These are phyloP conservation scores for Urechis unicinctus DNA, from an alignment of 2,888 invertebrate genomes.

Conservation along the genomic window DNA sequence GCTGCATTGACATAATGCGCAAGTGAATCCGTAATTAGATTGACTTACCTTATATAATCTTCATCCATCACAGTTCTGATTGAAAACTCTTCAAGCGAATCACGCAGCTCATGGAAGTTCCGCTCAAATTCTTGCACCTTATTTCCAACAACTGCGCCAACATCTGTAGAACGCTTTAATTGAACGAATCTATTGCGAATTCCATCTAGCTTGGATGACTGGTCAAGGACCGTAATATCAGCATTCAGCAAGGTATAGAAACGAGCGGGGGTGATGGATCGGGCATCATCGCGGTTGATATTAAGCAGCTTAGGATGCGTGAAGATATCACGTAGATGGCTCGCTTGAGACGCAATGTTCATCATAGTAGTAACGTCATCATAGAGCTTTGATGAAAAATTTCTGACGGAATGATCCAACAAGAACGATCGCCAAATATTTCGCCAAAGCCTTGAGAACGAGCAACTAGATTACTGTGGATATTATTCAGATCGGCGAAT, in stretches of 20 bases:
- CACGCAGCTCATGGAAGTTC: no score
- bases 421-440: slow-evolving; percentile 10
- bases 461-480: neutral
- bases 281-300: neutral
- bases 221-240: slow-evolving; percentile 4
- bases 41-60: no score
- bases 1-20: no score
- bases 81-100: no score
- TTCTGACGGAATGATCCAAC: slow-evolving; percentile 5
- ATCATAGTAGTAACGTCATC: slow-evolving; percentile 13
- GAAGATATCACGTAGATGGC: slow-evolving; percentile 3
- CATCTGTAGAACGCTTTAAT: no score
- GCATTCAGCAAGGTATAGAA: slow-evolving; percentile 13
- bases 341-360: slow-evolving; percentile 2
- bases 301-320: slow-evolving; percentile 5
- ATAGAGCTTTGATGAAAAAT: slow-evolving; percentile 14
- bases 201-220: no score
- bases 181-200: no score
- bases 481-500: neutral
- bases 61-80: no score
- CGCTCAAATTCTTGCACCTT: no score
- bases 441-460: neutral
- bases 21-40: no score
- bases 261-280: neutral
- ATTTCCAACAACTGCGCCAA: no score